A percentile compares a stretch with the other conserved stretches of the same genome.
Evolutionary conservation across 2,113 vertebrate genomes (phyloP).

Genomic region (Amphilophus citrinellus): DNA sequence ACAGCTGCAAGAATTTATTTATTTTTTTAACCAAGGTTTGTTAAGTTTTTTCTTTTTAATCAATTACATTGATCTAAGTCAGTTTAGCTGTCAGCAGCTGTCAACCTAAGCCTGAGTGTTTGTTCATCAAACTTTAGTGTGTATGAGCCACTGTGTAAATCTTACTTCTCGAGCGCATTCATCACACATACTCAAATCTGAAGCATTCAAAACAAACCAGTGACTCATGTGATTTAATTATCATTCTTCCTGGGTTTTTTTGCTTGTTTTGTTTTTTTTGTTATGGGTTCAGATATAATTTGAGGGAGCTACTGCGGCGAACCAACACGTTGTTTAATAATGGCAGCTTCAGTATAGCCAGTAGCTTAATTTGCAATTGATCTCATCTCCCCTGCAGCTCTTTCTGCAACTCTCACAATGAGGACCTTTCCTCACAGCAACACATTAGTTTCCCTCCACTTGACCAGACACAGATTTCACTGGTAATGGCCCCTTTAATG

Average conservation of each 20-base stretch:
- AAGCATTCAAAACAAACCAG: slow-evolving; percentile 3
- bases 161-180: slow-evolving; percentile 21
- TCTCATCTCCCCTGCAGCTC: slow-evolving; percentile 32
- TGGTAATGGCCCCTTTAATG: slow-evolving; percentile 67
- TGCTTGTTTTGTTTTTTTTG: background rate
- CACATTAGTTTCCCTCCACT: slow-evolving; percentile 69
- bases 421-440: slow-evolving; percentile 60
- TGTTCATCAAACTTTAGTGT: slow-evolving; percentile 10
- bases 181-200: background rate
- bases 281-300: slow-evolving; percentile 4
- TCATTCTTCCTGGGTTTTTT: background rate
- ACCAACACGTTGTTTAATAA: slow-evolving; percentile 27
- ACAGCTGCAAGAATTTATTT: background rate
- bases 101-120: slow-evolving; percentile 32
- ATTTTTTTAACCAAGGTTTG: background rate
- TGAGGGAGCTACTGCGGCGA: background rate
- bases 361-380: slow-evolving; percentile 56
- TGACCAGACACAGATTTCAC: slow-evolving; percentile 69
- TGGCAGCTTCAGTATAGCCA: background rate
- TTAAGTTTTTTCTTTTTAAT: slow-evolving; percentile 1
- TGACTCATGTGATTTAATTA: slow-evolving; percentile 6
- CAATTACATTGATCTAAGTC: slow-evolving; percentile 5
- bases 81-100: slow-evolving; percentile 45
- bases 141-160: slow-evolving; percentile 21
- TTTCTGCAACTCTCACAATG: slow-evolving; percentile 37